Conservation (phyloP, 2,113 vertebrate species). For the Oxygymnocypris stewartii region DNA sequence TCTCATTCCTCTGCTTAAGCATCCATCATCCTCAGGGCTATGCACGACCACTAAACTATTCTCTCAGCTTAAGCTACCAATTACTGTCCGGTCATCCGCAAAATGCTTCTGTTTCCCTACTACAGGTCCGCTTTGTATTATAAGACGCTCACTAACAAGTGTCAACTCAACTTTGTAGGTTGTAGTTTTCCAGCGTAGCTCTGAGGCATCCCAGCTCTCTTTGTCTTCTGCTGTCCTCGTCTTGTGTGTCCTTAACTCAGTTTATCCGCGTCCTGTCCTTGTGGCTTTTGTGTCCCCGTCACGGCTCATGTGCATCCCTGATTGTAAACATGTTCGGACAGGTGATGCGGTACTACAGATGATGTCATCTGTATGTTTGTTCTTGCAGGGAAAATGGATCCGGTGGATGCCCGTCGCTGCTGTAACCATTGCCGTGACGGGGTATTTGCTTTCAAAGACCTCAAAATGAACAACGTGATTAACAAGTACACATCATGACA, state of each 20-base stretch:
- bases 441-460: conserved; percentile 90
- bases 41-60: conserved; percentile 39
- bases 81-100: conserved; percentile 11
- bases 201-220: conserved; percentile 43
- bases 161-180: conserved; percentile 31
- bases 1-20: conserved; percentile 40
- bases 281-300: conserved; percentile 27
- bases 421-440: conserved; percentile 92
- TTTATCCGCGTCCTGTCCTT: neutral
- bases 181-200: conserved; percentile 27
- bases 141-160: conserved; percentile 28
- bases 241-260: neutral
- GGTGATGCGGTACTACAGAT: conserved; percentile 13
- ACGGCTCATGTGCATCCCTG: conserved; percentile 51
- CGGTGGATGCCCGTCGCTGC: conserved; percentile 92
- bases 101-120: conserved; percentile 17
- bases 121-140: conserved; percentile 14
- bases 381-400: conserved; percentile 88
- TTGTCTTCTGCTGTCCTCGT: conserved; percentile 18
- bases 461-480: conserved; percentile 76
- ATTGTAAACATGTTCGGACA: conserved; percentile 37
- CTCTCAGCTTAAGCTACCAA: conserved; percentile 29
- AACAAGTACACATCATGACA: conserved; percentile 28
- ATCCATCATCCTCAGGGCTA: conserved; percentile 32
- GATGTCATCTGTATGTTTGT: conserved; percentile 55